These are phyloP conservation scores for Pocillopora grandis DNA, from an alignment of 92 coral and sea anemone species.

Conservation along the genomic window DNA sequence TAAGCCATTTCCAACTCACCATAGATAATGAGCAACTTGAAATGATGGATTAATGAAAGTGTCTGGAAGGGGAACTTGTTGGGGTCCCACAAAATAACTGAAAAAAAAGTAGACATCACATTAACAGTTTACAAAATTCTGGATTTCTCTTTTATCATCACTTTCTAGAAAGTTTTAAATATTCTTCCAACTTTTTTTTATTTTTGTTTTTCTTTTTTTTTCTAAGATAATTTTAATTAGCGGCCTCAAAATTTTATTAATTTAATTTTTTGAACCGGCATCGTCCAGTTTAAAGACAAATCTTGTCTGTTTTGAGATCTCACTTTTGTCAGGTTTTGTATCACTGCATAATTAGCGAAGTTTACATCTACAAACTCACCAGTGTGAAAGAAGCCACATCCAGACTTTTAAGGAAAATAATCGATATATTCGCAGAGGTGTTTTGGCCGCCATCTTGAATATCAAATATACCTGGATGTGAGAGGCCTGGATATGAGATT, in stretches of 20 bases:
- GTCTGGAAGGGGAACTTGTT: constrained; percentile 77
- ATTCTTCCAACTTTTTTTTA: too few relatives aligned
- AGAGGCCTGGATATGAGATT: too few relatives aligned
- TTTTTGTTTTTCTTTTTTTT: too few relatives aligned
- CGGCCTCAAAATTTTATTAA: too few relatives aligned
- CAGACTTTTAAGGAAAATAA: background rate
- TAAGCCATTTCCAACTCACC: constrained; percentile 42
- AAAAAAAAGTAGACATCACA: background rate
- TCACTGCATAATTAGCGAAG: background rate
- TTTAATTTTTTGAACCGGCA: too few relatives aligned
- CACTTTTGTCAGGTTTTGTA: background rate
- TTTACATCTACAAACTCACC: constrained; percentile 9
- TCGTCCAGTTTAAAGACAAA: too few relatives aligned
- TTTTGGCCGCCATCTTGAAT: constrained; percentile 28
- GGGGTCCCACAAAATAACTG: constrained; percentile 42
- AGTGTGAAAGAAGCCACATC: constrained; percentile 12
- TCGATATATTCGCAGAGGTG: background rate
- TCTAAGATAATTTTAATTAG: too few relatives aligned
- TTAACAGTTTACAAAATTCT: background rate
- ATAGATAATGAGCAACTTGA: constrained; percentile 82
- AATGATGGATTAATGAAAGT: constrained; percentile 82
- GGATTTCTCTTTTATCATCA: background rate
- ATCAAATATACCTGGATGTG: too few relatives aligned
- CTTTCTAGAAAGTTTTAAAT: background rate
- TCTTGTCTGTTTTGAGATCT: background rate